Base-by-base conservation (phyloP, 1,140 invertebrate genomes). In the Brachionus koreanus region DNA sequence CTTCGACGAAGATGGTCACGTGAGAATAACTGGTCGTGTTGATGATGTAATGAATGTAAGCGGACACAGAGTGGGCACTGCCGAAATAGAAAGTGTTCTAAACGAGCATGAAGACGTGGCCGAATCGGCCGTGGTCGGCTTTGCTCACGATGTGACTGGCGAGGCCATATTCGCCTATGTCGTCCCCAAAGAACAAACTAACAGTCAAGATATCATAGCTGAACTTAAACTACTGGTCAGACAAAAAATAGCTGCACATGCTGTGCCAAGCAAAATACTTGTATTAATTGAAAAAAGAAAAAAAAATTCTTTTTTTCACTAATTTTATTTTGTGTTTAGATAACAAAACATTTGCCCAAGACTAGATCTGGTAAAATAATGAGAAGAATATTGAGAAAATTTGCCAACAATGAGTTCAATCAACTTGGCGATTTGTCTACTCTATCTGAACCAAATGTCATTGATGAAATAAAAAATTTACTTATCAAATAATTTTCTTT, bases 401-500 rank as follows among this genome's bases (percentile, higher is more conserved):
- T 88, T n/a, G 87, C 87, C 10, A 75, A 76, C n/a, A 84, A 86
- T 72, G 83, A 88, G 65, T 72, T 83, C 2, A 85, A 87, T 67
- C 92, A 98, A 83, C 91, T 99, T 57, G 97, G 97, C 4, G 97
- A 99, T 87, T 92, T 92, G 0, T 95, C 94, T 10, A 98, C 97
- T 0, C 88, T 98, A 63, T 94, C 94, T 46, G 96, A 98, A 85
- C 94, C 94, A 83, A 89, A 89, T 4, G 92, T 97, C 82, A 93
- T 98, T 0, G 86, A 87, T 5, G 74, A 72, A n/a, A 19, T 84
- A 49, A 77, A 49, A 49, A 37, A 33, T n/a, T n/a, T n/a, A n/a
- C n/a, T n/a, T n/a, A n/a, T n/a, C n/a, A n/a, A n/a, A n/a, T n/a
- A n/a, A n/a, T n/a, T n/a, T n/a, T n/a, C n/a, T n/a, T n/a, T n/a